Base-by-base conservation (phyloP, 2,113 vertebrate species). In the Camarhynchus parvulus region DNA sequence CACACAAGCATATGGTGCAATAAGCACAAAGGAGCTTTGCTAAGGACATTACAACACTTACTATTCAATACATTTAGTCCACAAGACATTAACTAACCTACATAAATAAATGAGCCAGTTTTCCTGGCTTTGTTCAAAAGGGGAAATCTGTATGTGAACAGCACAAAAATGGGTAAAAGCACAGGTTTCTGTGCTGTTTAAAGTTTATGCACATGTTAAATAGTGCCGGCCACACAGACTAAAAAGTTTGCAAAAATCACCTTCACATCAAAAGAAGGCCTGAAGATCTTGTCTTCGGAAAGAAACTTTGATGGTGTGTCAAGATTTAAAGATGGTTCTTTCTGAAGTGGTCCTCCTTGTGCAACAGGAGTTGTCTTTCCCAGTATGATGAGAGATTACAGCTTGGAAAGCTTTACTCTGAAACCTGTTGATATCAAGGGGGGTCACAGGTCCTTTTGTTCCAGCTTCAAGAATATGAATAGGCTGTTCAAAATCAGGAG, bases 291-390 rank as follows among this genome's bases (percentile, higher is more conserved):
- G 96, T 99, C 99, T 97, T 98, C 98, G 83, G 98, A 99, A 86
- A 99, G 98, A 92, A 99, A 99, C 50, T 99, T 99, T 24, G 99
- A 99, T 0, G 99, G 99, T 4, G 99, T 99, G 84, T 99, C 99
- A 89, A 99, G 98, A 83, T 98, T 98, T 72, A 99, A 96, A 1
- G 98, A 96, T 0, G 98, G 97, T 37, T 99, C 99, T 89, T 98
- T 99, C 85, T 98, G 97, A 53, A 95, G 95, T 1, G 69, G 95
- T 39, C 94, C 92, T 44, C 82, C 70, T 33, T 93, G 89, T 15
- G 82, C 39, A 30, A 89, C 88, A 63, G 96, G 92, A 20, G 67
- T 95, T 42, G 96, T 72, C 52, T 70, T 70, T 97, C 92, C 87
- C 85, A 53, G 86, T 87, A 84, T 98, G 98, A 91, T 98, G 92